Evolutionary conservation across 92 coral and sea anemone genomes (phyloP).

Genomic region (Pocillopora grandis): DNA sequence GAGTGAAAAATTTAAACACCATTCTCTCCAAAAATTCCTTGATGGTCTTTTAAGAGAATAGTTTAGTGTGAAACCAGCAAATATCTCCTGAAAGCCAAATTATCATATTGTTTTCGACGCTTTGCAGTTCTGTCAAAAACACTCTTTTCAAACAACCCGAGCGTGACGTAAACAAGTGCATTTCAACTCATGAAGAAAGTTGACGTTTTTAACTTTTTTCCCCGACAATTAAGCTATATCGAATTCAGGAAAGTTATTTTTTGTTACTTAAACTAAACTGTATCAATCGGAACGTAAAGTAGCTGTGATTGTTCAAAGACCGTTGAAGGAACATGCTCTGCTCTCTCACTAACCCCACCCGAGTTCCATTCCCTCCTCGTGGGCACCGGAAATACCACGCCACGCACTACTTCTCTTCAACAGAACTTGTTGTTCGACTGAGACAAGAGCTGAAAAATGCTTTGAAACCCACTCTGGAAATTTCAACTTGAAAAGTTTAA

Average conservation of each 20-base stretch:
- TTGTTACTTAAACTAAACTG: not conserved
- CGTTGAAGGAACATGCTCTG: not conserved
- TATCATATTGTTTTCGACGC: constrained; percentile 24
- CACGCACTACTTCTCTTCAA: constrained; percentile 14
- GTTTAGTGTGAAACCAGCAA: not conserved
- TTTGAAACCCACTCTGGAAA: not conserved
- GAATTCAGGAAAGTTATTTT: not conserved
- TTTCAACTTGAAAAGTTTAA: too few relatives aligned
- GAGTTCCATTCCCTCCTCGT: constrained; percentile 8
- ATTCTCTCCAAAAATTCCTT: not conserved
- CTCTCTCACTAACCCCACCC: constrained; percentile 15
- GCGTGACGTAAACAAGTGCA: constrained; percentile 30
- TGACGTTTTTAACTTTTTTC: not conserved
- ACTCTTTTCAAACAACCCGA: constrained; percentile 6
- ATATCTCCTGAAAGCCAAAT: not conserved
- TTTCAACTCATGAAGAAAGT: not conserved
- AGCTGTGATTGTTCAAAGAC: not conserved
- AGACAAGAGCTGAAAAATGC: constrained; percentile 3
- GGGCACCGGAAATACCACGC: constrained; percentile 18
- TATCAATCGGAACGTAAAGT: not conserved
- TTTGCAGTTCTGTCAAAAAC: constrained; percentile 7
- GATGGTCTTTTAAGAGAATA: too few relatives aligned
- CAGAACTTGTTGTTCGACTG: constrained; percentile 17
- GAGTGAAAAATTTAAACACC: not conserved
- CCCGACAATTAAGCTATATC: not conserved